Base-by-base conservation (phyloP, 1,140 invertebrate species). In the Megalonaias nervosa region DNA sequence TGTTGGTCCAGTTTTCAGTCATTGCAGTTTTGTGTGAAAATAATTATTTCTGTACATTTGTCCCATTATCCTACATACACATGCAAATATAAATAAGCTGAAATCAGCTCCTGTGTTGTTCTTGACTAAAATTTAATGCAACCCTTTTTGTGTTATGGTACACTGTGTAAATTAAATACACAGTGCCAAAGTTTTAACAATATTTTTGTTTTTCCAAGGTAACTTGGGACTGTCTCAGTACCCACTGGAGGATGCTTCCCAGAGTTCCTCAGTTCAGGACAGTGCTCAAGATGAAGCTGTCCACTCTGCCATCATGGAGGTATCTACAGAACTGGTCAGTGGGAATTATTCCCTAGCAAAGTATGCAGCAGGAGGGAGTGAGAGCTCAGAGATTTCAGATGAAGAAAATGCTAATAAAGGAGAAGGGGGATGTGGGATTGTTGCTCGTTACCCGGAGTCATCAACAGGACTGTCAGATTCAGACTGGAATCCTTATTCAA, bases 401-500 rank as follows among this genome's bases (percentile, higher is more conserved):
- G 82, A 77, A 17, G 80, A 82, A 61, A 66, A 79, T 31, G 38
- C 5, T 65, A 15, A 38, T 48, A 23, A 71, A 38, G 38, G 67
- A 55, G 14, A 21, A 19, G 13, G 67, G 65, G 31, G 66, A 57
- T 16, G 67, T n/a, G 82, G 82, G 5, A 76, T 74, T 23, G 81
- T 82, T 55, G 82, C 82, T 26, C 75, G 79, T 62, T 84, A 84
- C 71, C 82, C 82, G 21, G 82, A 84, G 23, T 82, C 82, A 4
- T 81, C 78, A 1, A 79, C 82, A 2, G 82, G 82, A n/a, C 31
- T 84, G 74, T 84, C 82, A 2, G 82, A 84, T 73, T 80, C 77
- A 68, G 82, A 84, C 58, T 84, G 82, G 82, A 84, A 84, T 79
- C 82, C 82, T 1, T 84, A 84, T 66, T 80, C 78, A 9, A 82